These are phyloP conservation scores for Harpagoxenus sublaevis DNA, from an alignment of 2,888 invertebrate species.

Conservation along the genomic window DNA sequence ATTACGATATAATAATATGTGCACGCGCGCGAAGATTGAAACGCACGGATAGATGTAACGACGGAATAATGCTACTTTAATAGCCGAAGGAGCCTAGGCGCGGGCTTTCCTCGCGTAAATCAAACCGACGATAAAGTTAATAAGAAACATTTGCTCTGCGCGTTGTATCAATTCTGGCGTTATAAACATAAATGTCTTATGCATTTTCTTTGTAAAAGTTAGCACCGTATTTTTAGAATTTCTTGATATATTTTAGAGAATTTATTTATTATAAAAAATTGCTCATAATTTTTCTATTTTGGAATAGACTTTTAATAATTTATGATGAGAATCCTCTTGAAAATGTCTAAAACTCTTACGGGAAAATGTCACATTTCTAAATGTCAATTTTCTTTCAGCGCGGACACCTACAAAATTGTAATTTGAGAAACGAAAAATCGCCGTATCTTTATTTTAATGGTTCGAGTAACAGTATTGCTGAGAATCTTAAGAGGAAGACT, in stretches of 20 bases:
- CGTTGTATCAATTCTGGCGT: not conserved
- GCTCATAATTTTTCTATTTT: not conserved
- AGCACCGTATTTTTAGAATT: not conserved
- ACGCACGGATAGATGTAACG: slow-evolving; percentile 42
- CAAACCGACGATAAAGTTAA: slow-evolving; percentile 21
- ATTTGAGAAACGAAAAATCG: not conserved
- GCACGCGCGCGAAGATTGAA: slow-evolving; percentile 50
- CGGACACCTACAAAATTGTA: not conserved
- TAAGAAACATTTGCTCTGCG: slow-evolving; percentile 37
- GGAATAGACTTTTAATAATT: not conserved
- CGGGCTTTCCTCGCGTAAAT: slow-evolving; percentile 2
- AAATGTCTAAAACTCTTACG: not conserved
- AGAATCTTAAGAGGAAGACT: not conserved
- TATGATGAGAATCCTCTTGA: not conserved
- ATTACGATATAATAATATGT: slow-evolving; percentile 55
- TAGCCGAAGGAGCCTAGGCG: slow-evolving; percentile 15
- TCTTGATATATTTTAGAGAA: not conserved
- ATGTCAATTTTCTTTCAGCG: not conserved
- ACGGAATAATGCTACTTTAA: slow-evolving; percentile 49
- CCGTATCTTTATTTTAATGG: not conserved
- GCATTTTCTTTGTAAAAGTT: not conserved
- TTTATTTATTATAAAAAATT: not conserved
- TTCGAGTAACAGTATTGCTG: not conserved
- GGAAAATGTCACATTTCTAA: not conserved
- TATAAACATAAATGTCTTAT: not conserved